Percentiles rank a stretch among this genome's conserved stretches.
Evolutionary conservation across 2,113 vertebrate species (phyloP).

Genomic region (Microcebus griseorufus): DNA sequence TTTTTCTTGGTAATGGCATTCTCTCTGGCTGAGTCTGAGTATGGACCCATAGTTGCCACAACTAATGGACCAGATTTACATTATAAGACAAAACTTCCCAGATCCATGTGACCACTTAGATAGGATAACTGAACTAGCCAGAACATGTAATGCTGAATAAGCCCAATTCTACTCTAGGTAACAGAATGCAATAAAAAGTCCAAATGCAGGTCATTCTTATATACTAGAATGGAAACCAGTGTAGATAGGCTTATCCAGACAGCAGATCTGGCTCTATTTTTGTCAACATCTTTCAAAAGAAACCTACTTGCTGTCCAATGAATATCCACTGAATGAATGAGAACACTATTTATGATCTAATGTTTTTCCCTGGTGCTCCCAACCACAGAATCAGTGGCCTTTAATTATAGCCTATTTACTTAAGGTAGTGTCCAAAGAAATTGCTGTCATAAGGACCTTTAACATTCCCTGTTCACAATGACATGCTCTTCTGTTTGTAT

Average conservation of each 20-base stretch:
- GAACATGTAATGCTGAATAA: accelerated
- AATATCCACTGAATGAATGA: not conserved
- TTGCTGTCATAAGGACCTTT: not conserved
- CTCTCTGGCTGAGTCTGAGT: not conserved
- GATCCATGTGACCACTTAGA: not conserved
- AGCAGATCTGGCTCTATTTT: not conserved
- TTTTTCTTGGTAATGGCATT: not conserved
- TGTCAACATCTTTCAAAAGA: conserved; percentile 1
- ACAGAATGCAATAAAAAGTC: not conserved
- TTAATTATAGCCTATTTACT: conserved; percentile 4
- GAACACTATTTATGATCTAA: not conserved
- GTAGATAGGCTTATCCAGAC: not conserved
- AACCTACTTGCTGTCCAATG: not conserved
- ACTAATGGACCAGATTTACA: not conserved
- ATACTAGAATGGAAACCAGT: not conserved
- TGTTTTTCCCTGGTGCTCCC: not conserved
- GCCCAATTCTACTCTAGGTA: not conserved
- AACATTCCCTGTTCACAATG: conserved; percentile 6
- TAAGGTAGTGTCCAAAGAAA: accelerated
- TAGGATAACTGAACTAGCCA: not conserved
- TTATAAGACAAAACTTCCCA: not conserved
- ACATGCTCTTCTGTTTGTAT: not conserved
- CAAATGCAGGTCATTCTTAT: not conserved
- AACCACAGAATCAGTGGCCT: not conserved
- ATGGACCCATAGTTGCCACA: not conserved